These are phyloP conservation scores for Hippocampus mohnikei DNA, from an alignment of 2,113 vertebrate genomes.

Conservation along the genomic window DNA sequence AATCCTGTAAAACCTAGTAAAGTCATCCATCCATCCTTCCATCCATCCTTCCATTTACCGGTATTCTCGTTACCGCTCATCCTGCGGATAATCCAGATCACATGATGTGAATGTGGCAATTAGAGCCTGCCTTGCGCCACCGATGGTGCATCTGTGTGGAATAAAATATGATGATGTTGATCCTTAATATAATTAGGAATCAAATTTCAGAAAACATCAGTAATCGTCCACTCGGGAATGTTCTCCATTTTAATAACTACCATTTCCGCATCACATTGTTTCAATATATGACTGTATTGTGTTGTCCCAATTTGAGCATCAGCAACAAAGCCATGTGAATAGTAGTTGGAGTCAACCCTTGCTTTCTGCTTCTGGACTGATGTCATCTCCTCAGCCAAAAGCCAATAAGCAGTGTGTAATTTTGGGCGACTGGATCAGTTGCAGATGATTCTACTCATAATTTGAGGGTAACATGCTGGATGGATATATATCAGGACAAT, in stretches of 20 bases:
- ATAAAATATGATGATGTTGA: background rate
- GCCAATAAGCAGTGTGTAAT: slow-evolving; percentile 54
- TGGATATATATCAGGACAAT: slow-evolving; percentile 47
- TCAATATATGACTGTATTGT: background rate
- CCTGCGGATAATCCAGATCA: too few species aligned
- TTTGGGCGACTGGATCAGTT: slow-evolving; percentile 55
- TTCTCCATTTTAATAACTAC: background rate
- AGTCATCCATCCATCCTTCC: too few species aligned
- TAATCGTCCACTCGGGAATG: too few species aligned
- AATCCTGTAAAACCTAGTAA: too few species aligned
- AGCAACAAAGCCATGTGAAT: slow-evolving; percentile 22
- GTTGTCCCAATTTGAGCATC: background rate
- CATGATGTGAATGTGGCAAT: too few species aligned
- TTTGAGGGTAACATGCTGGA: slow-evolving; percentile 44
- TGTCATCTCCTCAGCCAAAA: slow-evolving; percentile 52
- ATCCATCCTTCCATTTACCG: too few species aligned
- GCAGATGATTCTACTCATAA: slow-evolving; percentile 43
- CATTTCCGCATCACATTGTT: background rate
- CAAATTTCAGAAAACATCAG: background rate
- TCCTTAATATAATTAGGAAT: background rate
- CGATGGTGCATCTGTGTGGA: too few species aligned
- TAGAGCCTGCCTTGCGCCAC: too few species aligned
- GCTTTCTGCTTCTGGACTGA: slow-evolving; percentile 41
- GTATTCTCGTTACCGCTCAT: too few species aligned
- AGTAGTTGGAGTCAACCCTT: slow-evolving; percentile 65